phyloP scores from a whole-genome alignment of 2,797 vertebrate genomes.

The Siniperca undulata region DNA sequence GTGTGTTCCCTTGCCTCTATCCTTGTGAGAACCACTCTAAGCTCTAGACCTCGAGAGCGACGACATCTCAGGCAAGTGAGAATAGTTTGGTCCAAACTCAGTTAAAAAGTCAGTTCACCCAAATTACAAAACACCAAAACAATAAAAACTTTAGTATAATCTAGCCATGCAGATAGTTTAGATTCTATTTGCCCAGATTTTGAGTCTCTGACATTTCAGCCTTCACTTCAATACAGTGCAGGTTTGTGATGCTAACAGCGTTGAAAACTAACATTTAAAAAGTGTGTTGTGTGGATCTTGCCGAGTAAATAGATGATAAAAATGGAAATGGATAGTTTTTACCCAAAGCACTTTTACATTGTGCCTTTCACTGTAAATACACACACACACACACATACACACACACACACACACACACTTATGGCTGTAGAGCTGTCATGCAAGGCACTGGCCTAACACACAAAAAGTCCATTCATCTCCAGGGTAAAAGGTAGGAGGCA shows the following conservation, averaged over 20 bases:
- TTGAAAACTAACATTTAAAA: neutral
- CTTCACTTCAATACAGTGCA: neutral
- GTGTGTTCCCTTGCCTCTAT: constrained; percentile 25
- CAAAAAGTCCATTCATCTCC: neutral
- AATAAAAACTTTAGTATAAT: neutral
- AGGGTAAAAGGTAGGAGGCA: neutral
- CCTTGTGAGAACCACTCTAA: constrained; percentile 34
- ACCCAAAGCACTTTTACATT: neutral
- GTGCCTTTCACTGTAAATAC: neutral
- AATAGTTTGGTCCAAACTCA: constrained; percentile 6
- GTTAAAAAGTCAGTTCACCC: constrained; percentile 2
- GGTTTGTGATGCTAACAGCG: neutral
- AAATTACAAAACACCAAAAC: neutral
- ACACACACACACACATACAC: neutral
- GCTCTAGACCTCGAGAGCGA: constrained; percentile 38
- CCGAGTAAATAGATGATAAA: neutral
- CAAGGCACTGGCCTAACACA: neutral
- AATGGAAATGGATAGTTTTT: neutral
- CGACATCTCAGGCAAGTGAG: constrained; percentile 29
- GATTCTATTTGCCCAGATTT: neutral
- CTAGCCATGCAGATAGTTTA: neutral
- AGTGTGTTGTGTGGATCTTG: neutral
- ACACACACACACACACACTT: neutral
- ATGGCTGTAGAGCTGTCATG: neutral
- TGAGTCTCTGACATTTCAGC: neutral